These are phyloP conservation scores for Labeo calbasu DNA, from an alignment of 2,797 vertebrate genomes.

Conservation along the genomic window DNA sequence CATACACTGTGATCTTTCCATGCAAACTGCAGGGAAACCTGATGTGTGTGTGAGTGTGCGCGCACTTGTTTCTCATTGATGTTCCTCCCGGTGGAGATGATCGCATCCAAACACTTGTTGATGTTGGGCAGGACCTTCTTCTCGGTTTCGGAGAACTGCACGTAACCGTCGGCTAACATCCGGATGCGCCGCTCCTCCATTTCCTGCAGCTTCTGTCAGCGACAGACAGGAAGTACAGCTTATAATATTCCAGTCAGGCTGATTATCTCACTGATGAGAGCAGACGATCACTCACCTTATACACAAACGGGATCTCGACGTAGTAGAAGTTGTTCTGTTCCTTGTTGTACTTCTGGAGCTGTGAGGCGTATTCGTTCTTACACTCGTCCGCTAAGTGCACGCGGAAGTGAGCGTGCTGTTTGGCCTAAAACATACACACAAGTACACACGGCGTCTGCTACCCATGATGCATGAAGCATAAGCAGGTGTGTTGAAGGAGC, in stretches of 20 bases:
- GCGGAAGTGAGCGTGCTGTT: conserved; percentile 78
- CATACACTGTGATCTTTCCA: neutral
- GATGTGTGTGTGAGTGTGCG: neutral
- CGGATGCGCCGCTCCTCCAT: conserved; percentile 91
- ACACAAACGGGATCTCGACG: conserved; percentile 82
- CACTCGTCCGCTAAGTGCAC: conserved; percentile 84
- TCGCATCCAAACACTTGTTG: conserved; percentile 91
- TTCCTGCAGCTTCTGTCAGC: conserved; percentile 89
- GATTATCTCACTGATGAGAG: neutral
- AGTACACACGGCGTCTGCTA: neutral
- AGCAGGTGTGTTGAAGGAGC: neutral
- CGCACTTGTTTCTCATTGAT: conserved; percentile 86
- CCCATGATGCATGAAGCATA: neutral
- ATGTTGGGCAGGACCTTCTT: conserved; percentile 91
- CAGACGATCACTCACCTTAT: conserved; percentile 76
- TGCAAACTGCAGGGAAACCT: neutral
- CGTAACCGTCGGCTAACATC: conserved; percentile 88
- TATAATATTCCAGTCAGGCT: too few species aligned
- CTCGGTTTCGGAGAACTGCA: conserved; percentile 90
- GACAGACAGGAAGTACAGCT: neutral
- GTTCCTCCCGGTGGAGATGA: conserved; percentile 84
- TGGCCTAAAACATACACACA: conserved; percentile 76
- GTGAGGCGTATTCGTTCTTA: conserved; percentile 86
- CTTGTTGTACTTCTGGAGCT: conserved; percentile 87
- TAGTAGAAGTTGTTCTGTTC: conserved; percentile 85